A percentile compares a stretch with the other conserved stretches of the same genome.
These are phyloP conservation scores for Uropsilus gracilis DNA, from an alignment of 2,113 vertebrate species.

Conservation along the genomic window DNA sequence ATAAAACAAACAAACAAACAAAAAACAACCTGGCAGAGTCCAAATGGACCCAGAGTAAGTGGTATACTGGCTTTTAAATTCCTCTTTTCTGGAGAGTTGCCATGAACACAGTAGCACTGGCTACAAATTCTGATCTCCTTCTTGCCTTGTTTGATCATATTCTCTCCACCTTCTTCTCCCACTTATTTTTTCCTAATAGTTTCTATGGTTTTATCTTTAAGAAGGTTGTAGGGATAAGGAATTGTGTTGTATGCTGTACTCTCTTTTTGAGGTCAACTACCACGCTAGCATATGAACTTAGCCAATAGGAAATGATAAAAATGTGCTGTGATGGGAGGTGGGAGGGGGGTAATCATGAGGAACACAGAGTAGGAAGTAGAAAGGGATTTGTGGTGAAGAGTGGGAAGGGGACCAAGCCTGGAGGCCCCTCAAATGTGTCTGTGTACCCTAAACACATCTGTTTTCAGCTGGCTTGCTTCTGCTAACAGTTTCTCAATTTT, in stretches of 20 bases:
- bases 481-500: conserved; percentile 77
- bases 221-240: conserved; percentile 31
- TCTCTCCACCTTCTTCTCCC: not conserved
- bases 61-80: not conserved
- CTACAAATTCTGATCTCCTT: not conserved
- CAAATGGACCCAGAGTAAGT: not conserved
- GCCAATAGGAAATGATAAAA: conserved; percentile 46
- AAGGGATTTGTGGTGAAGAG: conserved; percentile 50
- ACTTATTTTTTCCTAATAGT: not conserved
- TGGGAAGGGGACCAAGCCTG: not conserved
- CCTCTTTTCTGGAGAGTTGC: not conserved
- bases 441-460: conserved; percentile 69
- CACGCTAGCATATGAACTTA: not conserved
- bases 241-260: conserved; percentile 50
- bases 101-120: not conserved
- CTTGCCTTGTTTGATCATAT: not conserved
- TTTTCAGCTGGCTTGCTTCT: conserved; percentile 67
- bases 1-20: no score
- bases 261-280: conserved; percentile 59
- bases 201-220: conserved; percentile 39
- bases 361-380: not conserved
- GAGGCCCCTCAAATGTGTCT: conserved; percentile 37
- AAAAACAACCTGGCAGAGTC: not conserved
- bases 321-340: not conserved
- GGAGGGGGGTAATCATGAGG: not conserved